Conservation (phyloP, 2,888 invertebrate species). For the Drosophila rellima region DNA sequence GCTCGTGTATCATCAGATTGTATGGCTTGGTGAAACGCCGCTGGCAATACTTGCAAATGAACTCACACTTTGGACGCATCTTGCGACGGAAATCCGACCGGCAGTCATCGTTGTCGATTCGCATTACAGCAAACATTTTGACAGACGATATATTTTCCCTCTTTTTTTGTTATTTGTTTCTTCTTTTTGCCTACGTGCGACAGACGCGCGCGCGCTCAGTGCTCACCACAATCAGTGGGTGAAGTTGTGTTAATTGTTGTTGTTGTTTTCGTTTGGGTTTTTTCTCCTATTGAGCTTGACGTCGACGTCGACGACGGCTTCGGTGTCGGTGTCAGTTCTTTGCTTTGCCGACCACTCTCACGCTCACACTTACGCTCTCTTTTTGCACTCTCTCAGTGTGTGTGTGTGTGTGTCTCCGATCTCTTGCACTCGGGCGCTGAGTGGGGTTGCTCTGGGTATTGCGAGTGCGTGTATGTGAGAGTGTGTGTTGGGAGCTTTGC, state of each 20-base stretch:
- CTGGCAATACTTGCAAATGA: slow-evolving; percentile 99
- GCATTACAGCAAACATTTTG: slow-evolving; percentile 96
- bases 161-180: slow-evolving; percentile 29
- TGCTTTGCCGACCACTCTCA: slow-evolving; percentile 13
- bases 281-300: slow-evolving; percentile 14
- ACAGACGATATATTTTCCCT: slow-evolving; percentile 76
- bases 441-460: slow-evolving; percentile 16
- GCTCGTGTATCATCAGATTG: slow-evolving; percentile 99
- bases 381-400: slow-evolving; percentile 16
- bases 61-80: slow-evolving; percentile 98
- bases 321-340: neutral
- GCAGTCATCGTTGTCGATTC: slow-evolving; percentile 94
- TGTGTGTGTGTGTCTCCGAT: slow-evolving; percentile 11
- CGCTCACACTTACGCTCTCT: slow-evolving; percentile 20
- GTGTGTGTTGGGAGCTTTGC: slow-evolving; percentile 48
- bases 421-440: slow-evolving; percentile 47
- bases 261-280: slow-evolving; percentile 3
- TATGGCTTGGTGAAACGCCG: slow-evolving; percentile 99
- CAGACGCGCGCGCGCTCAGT: slow-evolving; percentile 47
- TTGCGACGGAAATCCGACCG: slow-evolving; percentile 94
- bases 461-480: slow-evolving; percentile 5
- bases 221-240: slow-evolving; percentile 54
- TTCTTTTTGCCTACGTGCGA: slow-evolving; percentile 44
- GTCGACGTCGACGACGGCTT: slow-evolving; percentile 14
- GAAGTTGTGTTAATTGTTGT: slow-evolving; percentile 35